Conservation (phyloP, 2,888 invertebrate genomes). For the Campaea margaritaria region DNA sequence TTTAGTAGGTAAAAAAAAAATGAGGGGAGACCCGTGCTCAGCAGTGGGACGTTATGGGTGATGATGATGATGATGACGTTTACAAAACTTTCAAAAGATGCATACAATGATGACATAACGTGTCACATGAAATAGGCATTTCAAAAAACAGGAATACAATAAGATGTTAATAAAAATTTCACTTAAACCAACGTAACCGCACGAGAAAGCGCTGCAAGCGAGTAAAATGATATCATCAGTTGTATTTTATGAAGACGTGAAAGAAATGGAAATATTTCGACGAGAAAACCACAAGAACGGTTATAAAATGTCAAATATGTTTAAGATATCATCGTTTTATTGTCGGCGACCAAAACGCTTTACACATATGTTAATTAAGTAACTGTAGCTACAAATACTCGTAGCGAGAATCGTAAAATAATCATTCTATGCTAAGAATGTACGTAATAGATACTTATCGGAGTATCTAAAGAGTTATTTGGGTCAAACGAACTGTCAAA, state of each 20-base stretch:
- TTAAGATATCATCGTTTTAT: slow-evolving; percentile 15
- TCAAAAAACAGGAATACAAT: slow-evolving; percentile 35
- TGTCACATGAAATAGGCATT: slow-evolving; percentile 1
- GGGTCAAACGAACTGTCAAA: too few species aligned
- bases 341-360: background rate
- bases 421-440: too few species aligned
- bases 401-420: too few species aligned
- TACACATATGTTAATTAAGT: slow-evolving; percentile 11
- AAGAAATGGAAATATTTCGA: slow-evolving; percentile 37
- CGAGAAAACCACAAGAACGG: slow-evolving; percentile 16
- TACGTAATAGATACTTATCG: too few species aligned
- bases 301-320: slow-evolving; percentile 26
- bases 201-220: slow-evolving; percentile 48
- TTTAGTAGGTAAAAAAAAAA: too few species aligned
- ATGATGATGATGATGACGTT: too few species aligned
- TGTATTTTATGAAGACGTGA: slow-evolving; percentile 35
- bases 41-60: too few species aligned
- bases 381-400: background rate
- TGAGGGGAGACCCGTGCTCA: too few species aligned
- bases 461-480: too few species aligned
- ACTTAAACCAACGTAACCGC: slow-evolving; percentile 49
- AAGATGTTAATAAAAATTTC: slow-evolving; percentile 44
- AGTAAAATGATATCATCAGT: slow-evolving; percentile 36
- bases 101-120: background rate
- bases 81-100: too few species aligned